Evolutionary conservation across 2,888 invertebrate genomes (phyloP), one percentile per base, ranked within the genome.

Genomic region (Pollenia amentaria): DNA sequence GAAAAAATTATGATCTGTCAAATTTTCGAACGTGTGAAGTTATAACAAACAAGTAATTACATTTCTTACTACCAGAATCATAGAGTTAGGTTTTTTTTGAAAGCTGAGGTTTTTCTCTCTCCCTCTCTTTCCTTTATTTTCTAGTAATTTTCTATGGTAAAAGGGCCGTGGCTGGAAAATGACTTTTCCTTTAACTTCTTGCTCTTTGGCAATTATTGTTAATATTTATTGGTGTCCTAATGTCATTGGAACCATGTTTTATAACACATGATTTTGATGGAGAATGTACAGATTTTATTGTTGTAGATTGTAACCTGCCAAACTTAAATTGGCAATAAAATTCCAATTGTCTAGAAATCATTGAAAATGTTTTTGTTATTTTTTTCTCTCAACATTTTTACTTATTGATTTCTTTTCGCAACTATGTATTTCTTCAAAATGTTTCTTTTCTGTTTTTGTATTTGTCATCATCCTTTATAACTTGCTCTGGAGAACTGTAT

Each of bases 291-390:
- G 18, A 9, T 57, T 42, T 70, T 70, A 55, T 83, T 78, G 55
- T 51, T 69, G 53, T 69, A 21, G 18, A 64, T 76, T 81, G 62
- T 60, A 16, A 40, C 21, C 60, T 73, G 77, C 82, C 85, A 70
- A 69, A 77, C 80, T 80, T 69, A 84, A 87, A 80, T 84, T 87
- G 80, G 65, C 73, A 84, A 87, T 87, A 87, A 84, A 87, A 87
- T 72, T 84, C 53, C 84, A 87, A 77, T 80, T 87, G 87, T 72
- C 72, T 65, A 53, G 78, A 78, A 81, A 67, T 73, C 67, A 44
- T 78, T 69, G 46, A 77, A 72, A 86, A n/a, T 60, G 9, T 78
- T 57, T 16, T 21, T 42, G 14, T 16, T 16, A 29, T 6, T 67
- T 75, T 18, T 40, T 42, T 42, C 18, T 42, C 2, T 16, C 55